Percentiles rank a stretch among this genome's conserved stretches.
These are phyloP conservation scores for Sphyrna mokarran DNA, from an alignment of 2,113 vertebrate genomes.

Conservation along the genomic window DNA sequence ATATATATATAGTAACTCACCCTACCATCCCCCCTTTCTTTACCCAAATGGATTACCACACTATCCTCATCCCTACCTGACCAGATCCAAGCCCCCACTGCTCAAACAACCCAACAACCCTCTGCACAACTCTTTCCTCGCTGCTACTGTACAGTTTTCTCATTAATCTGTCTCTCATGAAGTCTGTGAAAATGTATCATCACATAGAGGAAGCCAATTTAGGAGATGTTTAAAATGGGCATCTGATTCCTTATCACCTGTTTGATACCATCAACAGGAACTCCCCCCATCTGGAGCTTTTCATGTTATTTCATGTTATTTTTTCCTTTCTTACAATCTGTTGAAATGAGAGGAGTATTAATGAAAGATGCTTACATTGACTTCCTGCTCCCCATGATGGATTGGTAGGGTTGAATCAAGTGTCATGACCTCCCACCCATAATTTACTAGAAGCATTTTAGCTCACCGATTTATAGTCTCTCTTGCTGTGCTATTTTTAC, in stretches of 20 bases:
- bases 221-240: neutral
- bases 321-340: neutral
- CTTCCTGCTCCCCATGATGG: neutral
- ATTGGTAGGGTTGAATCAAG: neutral
- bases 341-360: neutral
- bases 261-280: neutral
- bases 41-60: too few relatives aligned
- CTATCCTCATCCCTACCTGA: too few relatives aligned
- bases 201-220: too few relatives aligned
- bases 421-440: neutral
- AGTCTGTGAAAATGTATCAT: too few relatives aligned
- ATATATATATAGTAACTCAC: too few relatives aligned
- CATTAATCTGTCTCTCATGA: too few relatives aligned
- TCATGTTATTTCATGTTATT: neutral
- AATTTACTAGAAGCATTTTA: neutral
- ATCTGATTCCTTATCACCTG: neutral
- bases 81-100: too few relatives aligned
- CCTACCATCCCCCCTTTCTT: too few relatives aligned
- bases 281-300: neutral
- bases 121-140: too few relatives aligned
- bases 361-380: neutral
- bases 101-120: too few relatives aligned
- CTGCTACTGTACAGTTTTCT: too few relatives aligned
- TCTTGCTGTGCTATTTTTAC: slow-evolving; percentile 13
- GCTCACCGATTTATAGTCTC: neutral